These are phyloP conservation scores for Nudaria mundana DNA, from an alignment of 2,888 invertebrate genomes.

Conservation along the genomic window DNA sequence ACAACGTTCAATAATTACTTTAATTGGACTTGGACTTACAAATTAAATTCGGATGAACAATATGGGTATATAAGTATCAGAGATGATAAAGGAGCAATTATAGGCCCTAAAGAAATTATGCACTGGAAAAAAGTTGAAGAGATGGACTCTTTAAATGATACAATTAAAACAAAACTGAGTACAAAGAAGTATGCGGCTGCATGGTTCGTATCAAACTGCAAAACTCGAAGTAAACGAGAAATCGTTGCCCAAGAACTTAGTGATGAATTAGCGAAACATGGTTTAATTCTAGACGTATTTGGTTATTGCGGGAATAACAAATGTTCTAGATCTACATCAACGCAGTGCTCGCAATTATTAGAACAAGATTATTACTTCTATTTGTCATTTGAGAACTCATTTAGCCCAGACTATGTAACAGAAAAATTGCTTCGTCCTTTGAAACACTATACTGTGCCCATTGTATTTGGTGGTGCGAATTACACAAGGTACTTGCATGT, in stretches of 20 bases:
- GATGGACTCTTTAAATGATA: conserved; percentile 37
- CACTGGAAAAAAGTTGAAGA: conserved; percentile 39
- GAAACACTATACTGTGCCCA: conserved; percentile 48
- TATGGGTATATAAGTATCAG: conserved; percentile 44
- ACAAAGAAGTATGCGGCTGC: conserved; percentile 47
- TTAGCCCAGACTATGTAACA: conserved; percentile 57
- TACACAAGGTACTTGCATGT: conserved; percentile 60
- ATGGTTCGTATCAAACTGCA: conserved; percentile 55
- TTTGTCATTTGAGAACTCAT: conserved; percentile 58
- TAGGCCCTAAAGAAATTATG: conserved; percentile 43
- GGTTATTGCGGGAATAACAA: conserved; percentile 44
- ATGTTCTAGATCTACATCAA: conserved; percentile 28
- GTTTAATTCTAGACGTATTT: conserved; percentile 43
- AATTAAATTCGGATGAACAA: conserved; percentile 40
- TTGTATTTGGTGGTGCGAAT: conserved; percentile 61
- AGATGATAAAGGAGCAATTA: conserved; percentile 28
- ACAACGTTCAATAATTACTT: conserved; percentile 39
- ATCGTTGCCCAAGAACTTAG: conserved; percentile 30
- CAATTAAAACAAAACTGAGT: conserved; percentile 33
- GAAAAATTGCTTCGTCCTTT: conserved; percentile 55
- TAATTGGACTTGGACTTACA: conserved; percentile 55
- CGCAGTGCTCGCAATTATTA: conserved; percentile 38
- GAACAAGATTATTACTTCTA: conserved; percentile 55
- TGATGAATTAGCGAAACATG: conserved; percentile 29
- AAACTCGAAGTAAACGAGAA: conserved; percentile 35